Percentiles rank a stretch among this genome's conserved stretches.
These are phyloP conservation scores for Caradrina kadenii DNA, from an alignment of 2,888 invertebrate species.

Conservation along the genomic window DNA sequence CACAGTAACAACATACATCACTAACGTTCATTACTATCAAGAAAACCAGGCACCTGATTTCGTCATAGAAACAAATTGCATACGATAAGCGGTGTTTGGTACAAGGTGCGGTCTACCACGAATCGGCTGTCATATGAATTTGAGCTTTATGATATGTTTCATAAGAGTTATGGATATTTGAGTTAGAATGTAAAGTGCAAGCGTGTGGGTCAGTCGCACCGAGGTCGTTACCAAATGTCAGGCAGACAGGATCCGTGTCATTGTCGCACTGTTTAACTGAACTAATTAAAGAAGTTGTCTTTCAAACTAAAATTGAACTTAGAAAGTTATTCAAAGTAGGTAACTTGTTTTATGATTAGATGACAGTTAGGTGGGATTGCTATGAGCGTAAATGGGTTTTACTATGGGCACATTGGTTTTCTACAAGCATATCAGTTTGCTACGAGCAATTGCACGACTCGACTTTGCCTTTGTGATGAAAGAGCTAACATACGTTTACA, in stretches of 20 bases:
- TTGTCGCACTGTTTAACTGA: conserved; percentile 66
- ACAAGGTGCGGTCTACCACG: conserved; percentile 71
- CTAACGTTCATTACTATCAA: conserved; percentile 46
- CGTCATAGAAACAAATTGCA: conserved; percentile 81
- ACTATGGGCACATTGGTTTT: background rate
- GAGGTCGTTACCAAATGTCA: conserved; percentile 87
- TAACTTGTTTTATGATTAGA: background rate
- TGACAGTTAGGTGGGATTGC: background rate
- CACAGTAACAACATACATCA: conserved; percentile 28
- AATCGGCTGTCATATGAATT: conserved; percentile 37
- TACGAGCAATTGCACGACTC: too few species aligned
- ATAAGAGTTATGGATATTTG: conserved; percentile 65
- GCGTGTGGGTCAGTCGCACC: conserved; percentile 78
- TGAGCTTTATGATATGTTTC: conserved; percentile 55
- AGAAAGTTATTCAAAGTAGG: conserved; percentile 13
- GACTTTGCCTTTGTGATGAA: too few species aligned
- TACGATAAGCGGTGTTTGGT: conserved; percentile 73
- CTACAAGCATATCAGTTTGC: background rate
- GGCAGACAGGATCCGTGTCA: conserved; percentile 81
- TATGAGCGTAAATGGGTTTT: background rate
- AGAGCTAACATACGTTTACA: too few species aligned
- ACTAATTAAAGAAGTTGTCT: conserved; percentile 45
- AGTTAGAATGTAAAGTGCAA: conserved; percentile 75
- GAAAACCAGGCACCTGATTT: conserved; percentile 67
- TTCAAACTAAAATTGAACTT: conserved; percentile 13